Conservation (phyloP, 2,888 invertebrate species). For the Diabrotica balteata region DNA sequence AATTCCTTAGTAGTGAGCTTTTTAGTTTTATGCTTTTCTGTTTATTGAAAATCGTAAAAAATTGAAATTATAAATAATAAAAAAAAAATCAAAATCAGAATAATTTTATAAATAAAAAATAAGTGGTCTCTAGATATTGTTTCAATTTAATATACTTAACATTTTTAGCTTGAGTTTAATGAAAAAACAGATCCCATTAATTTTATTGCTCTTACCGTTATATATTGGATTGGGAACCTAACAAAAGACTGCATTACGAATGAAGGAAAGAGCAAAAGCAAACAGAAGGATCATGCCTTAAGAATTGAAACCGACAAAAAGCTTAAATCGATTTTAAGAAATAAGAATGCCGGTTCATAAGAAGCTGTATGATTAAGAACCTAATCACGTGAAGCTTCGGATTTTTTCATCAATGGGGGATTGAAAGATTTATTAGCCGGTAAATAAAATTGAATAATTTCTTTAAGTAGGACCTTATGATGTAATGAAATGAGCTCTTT, state of each 20-base stretch:
- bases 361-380: conserved; percentile 1
- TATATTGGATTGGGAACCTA: not conserved
- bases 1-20: too few species aligned
- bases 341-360: conserved; percentile 5
- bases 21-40: too few species aligned
- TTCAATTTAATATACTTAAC: too few species aligned
- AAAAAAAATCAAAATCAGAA: too few species aligned
- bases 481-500: too few species aligned
- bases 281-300: conserved; percentile 16
- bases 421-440: conserved; percentile 1
- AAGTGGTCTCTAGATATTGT: too few species aligned
- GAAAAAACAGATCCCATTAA: too few species aligned
- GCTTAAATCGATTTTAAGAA: conserved; percentile 15
- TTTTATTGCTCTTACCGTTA: not conserved
- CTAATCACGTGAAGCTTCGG: conserved; percentile 2
- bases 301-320: conserved; percentile 21
- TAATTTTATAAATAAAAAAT: too few species aligned
- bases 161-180: too few species aligned
- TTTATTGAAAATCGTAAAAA: too few species aligned
- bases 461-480: not conserved
- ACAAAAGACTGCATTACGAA: conserved; percentile 19
- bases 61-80: too few species aligned
- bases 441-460: not conserved
- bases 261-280: conserved; percentile 16
- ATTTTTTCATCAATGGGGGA: conserved; percentile 15